These are phyloP conservation scores for Onchidella celtica DNA, from an alignment of 2,888 invertebrate species.

Conservation along the genomic window DNA sequence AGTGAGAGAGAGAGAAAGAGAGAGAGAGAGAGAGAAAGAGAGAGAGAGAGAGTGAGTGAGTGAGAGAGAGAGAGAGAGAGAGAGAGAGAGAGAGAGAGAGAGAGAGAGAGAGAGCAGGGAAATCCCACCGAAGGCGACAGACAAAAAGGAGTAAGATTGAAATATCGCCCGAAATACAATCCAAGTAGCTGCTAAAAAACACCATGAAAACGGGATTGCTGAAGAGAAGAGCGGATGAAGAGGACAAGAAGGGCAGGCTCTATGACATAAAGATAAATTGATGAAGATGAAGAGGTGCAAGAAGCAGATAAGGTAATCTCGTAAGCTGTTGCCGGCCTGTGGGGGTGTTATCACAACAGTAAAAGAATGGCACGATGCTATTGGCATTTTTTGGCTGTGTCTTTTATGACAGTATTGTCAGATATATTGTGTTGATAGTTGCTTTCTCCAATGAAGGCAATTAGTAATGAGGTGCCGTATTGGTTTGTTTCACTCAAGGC, in stretches of 20 bases:
- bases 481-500: too few species aligned
- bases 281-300: background rate
- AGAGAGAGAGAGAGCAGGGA: background rate
- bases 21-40: constrained; percentile 23
- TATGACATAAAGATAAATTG: background rate
- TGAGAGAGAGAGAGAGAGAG: background rate
- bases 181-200: background rate
- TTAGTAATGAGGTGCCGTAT: too few species aligned
- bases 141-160: background rate
- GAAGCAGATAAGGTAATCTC: too few species aligned
- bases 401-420: too few species aligned
- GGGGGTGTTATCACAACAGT: too few species aligned
- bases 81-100: background rate
- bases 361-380: too few species aligned
- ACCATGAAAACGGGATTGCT: background rate
- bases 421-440: too few species aligned
- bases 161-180: background rate
- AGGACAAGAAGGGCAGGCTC: background rate
- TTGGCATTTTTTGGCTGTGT: too few species aligned
- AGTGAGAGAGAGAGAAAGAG: constrained; percentile 23
- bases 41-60: constrained; percentile 12
- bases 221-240: constrained; percentile 21
- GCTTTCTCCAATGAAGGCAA: too few species aligned
- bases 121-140: background rate
- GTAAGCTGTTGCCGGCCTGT: too few species aligned